phyloP scores from a whole-genome alignment of 1,140 invertebrate genomes.

The Idris sp. region DNA sequence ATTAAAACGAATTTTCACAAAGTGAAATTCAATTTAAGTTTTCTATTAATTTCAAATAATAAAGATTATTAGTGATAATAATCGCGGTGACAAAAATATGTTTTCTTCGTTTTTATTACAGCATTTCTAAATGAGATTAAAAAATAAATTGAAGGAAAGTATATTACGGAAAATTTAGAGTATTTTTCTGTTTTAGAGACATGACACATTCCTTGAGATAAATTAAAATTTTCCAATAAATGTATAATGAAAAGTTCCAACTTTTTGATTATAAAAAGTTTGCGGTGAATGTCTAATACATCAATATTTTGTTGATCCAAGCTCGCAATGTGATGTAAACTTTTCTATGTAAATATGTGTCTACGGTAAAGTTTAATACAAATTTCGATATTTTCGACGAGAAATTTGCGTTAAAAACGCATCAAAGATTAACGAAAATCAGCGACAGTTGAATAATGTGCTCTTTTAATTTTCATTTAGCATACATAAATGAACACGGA shows the following conservation, averaged over 20 bases:
- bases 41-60: slow-evolving; percentile 2
- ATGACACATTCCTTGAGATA: too few species aligned
- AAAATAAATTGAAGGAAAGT: too few species aligned
- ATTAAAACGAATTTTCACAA: slow-evolving; percentile 4
- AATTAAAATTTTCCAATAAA: slow-evolving; percentile 12
- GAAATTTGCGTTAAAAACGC: slow-evolving; percentile 2
- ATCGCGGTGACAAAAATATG: too few species aligned
- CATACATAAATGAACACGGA: too few species aligned
- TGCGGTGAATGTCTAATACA: slow-evolving; percentile 7
- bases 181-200: too few species aligned
- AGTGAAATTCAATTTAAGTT: not conserved
- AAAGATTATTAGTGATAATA: too few species aligned
- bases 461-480: too few species aligned
- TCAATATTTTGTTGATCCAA: slow-evolving; percentile 9
- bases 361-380: slow-evolving; percentile 12
- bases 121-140: too few species aligned
- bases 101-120: not conserved
- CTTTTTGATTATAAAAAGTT: slow-evolving; percentile 4
- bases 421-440: slow-evolving; percentile 3
- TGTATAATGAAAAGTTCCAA: slow-evolving; percentile 11
- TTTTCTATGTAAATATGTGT: slow-evolving; percentile 20
- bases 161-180: too few species aligned
- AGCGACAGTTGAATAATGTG: too few species aligned
- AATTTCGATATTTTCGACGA: not conserved
- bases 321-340: slow-evolving; percentile 4